phyloP scores from a whole-genome alignment of 2,797 vertebrate species.

The Avahi laniger region DNA sequence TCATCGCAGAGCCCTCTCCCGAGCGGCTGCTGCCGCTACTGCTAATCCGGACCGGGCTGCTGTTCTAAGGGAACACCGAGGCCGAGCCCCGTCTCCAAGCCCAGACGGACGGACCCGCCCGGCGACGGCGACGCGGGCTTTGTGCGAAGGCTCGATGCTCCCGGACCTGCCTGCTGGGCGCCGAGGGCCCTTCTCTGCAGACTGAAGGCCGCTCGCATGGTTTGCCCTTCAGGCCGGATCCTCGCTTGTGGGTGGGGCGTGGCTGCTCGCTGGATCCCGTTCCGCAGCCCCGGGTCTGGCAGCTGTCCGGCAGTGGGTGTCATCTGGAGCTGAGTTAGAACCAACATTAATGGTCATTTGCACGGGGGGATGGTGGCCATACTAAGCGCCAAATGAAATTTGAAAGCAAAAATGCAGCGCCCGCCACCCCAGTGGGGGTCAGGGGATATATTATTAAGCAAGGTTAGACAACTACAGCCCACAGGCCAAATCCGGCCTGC shows the following conservation, averaged over 20 bases:
- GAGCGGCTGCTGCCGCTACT: constrained; percentile 63
- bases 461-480: background rate
- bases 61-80: constrained; percentile 28
- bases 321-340: background rate
- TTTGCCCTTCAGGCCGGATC: background rate
- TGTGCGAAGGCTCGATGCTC: background rate
- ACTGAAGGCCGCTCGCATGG: background rate
- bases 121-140: background rate
- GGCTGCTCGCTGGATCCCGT: background rate
- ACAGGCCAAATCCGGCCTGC: background rate
- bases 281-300: background rate
- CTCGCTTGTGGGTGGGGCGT: background rate
- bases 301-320: background rate
- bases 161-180: background rate
- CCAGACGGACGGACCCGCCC: background rate
- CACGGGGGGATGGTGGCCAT: background rate
- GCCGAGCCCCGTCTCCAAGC: constrained; percentile 17
- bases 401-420: background rate
- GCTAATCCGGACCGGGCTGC: constrained; percentile 47
- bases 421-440: background rate
- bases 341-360: background rate
- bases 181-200: background rate
- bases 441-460: background rate
- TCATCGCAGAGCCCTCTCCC: constrained; percentile 58
- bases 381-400: background rate